phyloP scores from a whole-genome alignment of 2,797 vertebrate species.

The Meriones psammophilus region DNA sequence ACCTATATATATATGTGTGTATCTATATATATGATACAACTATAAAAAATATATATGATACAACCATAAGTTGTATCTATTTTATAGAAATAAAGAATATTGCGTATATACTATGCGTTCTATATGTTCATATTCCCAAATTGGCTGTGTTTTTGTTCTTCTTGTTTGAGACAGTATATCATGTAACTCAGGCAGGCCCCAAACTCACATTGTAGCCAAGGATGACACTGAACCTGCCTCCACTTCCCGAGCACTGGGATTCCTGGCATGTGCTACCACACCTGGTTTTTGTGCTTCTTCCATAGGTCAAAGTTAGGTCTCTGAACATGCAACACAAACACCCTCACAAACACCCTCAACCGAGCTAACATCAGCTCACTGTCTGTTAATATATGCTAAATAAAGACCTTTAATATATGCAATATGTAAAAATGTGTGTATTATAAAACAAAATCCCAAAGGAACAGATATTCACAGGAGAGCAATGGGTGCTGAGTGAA shows the following conservation, averaged over 20 bases:
- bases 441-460: slow-evolving; percentile 24
- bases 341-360: background rate
- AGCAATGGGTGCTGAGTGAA: background rate
- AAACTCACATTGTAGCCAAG: background rate
- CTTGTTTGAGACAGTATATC: background rate
- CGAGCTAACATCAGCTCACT: background rate
- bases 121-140: background rate
- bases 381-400: background rate
- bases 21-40: background rate
- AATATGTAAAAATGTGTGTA: background rate
- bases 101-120: background rate
- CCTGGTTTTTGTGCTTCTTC: background rate
- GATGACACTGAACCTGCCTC: background rate
- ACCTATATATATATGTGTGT: background rate
- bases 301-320: background rate
- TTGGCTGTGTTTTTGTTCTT: background rate
- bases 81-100: background rate
- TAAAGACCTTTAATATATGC: background rate
- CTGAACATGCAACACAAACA: background rate
- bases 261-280: background rate
- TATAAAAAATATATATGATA: background rate
- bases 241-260: background rate
- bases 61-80: background rate
- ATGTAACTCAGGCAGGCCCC: background rate
- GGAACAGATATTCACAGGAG: background rate